Evolutionary conservation across 2,888 invertebrate species (phyloP).

Genomic region (Aromia moschata): DNA sequence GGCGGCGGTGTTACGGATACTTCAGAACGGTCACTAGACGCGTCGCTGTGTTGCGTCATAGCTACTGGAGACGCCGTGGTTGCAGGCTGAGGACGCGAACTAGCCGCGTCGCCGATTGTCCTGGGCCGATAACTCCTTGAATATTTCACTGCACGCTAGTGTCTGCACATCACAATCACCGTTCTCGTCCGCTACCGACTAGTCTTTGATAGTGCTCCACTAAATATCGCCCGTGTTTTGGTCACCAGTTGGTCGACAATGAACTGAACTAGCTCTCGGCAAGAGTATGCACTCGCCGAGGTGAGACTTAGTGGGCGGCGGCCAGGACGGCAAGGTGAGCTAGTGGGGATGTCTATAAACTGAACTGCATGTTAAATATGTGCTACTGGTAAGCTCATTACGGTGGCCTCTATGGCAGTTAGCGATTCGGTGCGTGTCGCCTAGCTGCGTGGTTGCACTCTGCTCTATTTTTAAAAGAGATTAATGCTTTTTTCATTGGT

Average conservation of each 20-base stretch:
- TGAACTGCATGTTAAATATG: constrained; percentile 64
- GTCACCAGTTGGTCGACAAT: constrained; percentile 50
- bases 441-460: constrained; percentile 59
- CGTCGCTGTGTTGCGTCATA: constrained; percentile 66
- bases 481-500: constrained; percentile 66
- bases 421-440: constrained; percentile 60
- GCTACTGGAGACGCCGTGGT: constrained; percentile 66
- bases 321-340: constrained; percentile 52
- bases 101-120: constrained; percentile 56
- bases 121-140: constrained; percentile 30
- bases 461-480: constrained; percentile 65
- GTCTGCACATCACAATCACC: constrained; percentile 55
- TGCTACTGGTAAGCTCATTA: constrained; percentile 64
- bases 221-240: constrained; percentile 31
- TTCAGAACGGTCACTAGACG: constrained; percentile 66
- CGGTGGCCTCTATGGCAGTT: constrained; percentile 60
- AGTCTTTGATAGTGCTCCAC: constrained; percentile 20
- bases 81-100: constrained; percentile 53
- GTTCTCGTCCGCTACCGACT: constrained; percentile 20
- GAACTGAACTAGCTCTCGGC: constrained; percentile 48
- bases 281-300: constrained; percentile 51
- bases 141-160: constrained; percentile 50
- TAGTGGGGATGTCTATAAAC: constrained; percentile 61
- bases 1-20: constrained; percentile 64
- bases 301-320: constrained; percentile 58